Base-by-base conservation (phyloP, 2,888 invertebrate species). In the Drosophila formosana region DNA sequence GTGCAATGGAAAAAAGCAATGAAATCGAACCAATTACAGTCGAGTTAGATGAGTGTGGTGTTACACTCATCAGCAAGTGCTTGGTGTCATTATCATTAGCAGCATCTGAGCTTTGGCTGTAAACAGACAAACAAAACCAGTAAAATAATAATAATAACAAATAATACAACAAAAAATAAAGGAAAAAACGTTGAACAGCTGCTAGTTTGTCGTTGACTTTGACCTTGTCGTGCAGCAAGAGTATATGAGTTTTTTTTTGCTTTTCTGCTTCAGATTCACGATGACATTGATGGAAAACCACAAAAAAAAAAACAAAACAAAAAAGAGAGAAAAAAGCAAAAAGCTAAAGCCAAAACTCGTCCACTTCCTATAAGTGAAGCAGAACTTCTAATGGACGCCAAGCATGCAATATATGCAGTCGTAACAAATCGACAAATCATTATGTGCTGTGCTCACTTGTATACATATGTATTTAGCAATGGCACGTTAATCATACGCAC, bases 41-140 rank as follows among this genome's bases (percentile, higher is more conserved):
- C 43, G 34, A 55, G 41, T 30, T 53, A n/a, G 43, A 41, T n/a
- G 18, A 53, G 53, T 13, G 23, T 55, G 26, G 32, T 61, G 11
- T 58, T 53, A 11, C 52, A 56, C 28, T 57, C 64, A 61, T 28
- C 57, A 34, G 53, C 53, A 32, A 43, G 46, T 37, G 47, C 52
- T 30, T 45, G 30, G 45, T 60, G 58, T 74, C 68, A 81, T 82
- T 75, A 81, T 80, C 80, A 69, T 81, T 79, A 81, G 74, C 66
- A 58, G 53, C 74, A 77, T 74, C 79, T 76, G 46, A 60, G 66
- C 66, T 66, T 67, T 62, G 63, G 60, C 56, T 80, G 78, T 75
- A 75, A 73, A 51, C 52, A 68, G 32, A 67, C 61, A 65, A 55
- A 46, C 23, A 43, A 32, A 55, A 47, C 18, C 49, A 39, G 26